Conservation (phyloP, 2,888 invertebrate species). For the Lasioglossum villosulum region DNA sequence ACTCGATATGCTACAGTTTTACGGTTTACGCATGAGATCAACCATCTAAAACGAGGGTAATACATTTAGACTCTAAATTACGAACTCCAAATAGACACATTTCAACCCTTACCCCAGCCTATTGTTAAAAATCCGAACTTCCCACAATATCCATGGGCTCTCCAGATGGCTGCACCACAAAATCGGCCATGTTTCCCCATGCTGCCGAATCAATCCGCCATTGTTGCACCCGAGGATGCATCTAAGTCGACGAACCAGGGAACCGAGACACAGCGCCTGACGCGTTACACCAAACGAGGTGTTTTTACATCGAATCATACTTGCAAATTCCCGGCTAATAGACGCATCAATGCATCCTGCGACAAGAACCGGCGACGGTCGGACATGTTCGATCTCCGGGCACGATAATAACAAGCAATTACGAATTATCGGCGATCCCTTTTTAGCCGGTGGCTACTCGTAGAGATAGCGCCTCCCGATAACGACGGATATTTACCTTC, state of each 20-base stretch:
- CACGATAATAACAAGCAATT: constrained; percentile 77
- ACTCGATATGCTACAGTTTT: too few relatives aligned
- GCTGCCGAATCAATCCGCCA: neutral
- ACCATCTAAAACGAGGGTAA: too few relatives aligned
- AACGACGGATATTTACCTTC: constrained; percentile 74
- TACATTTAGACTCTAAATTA: too few relatives aligned
- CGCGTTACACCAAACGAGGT: constrained; percentile 9
- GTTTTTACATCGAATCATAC: constrained; percentile 77
- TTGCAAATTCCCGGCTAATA: constrained; percentile 80
- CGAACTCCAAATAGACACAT: neutral
- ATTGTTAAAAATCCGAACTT: neutral
- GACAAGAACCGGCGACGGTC: constrained; percentile 75
- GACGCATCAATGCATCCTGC: constrained; percentile 79
- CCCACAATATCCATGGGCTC: neutral
- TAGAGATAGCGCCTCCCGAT: constrained; percentile 69
- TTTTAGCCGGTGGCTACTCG: constrained; percentile 65
- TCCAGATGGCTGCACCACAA: neutral
- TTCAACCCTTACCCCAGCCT: neutral
- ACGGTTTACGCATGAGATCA: too few relatives aligned
- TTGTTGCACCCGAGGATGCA: neutral
- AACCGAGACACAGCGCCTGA: neutral
- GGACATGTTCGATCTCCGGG: constrained; percentile 70
- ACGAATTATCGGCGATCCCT: constrained; percentile 78
- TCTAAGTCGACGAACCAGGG: neutral
- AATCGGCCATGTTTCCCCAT: neutral